Base-by-base conservation (phyloP, 2,888 invertebrate genomes). In the Acronicta leporina region DNA sequence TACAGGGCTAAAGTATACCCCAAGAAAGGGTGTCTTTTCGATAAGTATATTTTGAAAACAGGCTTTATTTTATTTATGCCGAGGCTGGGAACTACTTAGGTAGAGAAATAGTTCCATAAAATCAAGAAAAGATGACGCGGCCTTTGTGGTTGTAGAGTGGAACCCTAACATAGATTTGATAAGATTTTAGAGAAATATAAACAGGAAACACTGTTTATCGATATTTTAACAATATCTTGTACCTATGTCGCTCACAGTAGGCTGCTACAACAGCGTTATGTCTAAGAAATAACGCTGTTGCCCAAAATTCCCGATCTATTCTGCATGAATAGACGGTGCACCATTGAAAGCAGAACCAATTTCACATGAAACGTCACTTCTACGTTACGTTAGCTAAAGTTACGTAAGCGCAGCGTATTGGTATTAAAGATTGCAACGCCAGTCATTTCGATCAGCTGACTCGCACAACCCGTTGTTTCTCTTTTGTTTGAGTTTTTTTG, bases 351-450 rank as follows among this genome's bases (percentile, higher is more conserved):
- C 49, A 9, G 13, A 5, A 41, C 38, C 41, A 15, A 38, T 50
- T 20, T 46, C 20, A 44, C 47, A 40, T 9, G 42, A 50, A 54
- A 25, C 16, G 16, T 45, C 16, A 7, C 8, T 38, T n/a, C n/a
- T 7, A n/a, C 38, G 38, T 38, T n/a, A 38, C 38, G 38, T 14
- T 14, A 15, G 27, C 15, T 42, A 16, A 15, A 30, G 38, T 57
- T 51, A 54, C 55, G 42, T 57, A 57, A 67, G 40, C 25, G 38
- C 48, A 41, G n/a, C 35, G 38, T 60, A 58, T 63, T 51, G 46
- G 33, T 60, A 52, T 60, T 63, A 53, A 60, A 58, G 49, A 71
- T 66, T 59, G 60, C 67, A 67, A 56, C 33, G 45, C 67, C 63
- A 53, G 45, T 53, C 41, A 58, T 61, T 72, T 68, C 43, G 40